Evolutionary conservation across 2,113 vertebrate species (phyloP).

Genomic region (Lophochroa leadbeateri): DNA sequence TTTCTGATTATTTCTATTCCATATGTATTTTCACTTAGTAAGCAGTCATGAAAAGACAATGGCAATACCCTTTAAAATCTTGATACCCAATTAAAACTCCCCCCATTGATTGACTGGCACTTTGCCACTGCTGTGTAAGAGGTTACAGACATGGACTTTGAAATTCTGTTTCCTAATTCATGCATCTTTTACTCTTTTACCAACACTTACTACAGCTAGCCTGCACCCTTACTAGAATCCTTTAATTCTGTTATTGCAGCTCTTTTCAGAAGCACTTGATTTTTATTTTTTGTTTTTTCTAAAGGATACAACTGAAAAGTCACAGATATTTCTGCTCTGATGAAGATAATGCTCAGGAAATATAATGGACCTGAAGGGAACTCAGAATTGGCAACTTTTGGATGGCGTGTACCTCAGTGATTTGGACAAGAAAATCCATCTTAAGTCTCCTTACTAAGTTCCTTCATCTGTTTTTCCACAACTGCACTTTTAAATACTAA

Average conservation of each 20-base stretch:
- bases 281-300: background rate
- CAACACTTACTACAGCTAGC: background rate
- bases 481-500: background rate
- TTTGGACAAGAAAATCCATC: background rate
- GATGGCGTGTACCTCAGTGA: background rate
- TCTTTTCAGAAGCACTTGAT: background rate
- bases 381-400: background rate
- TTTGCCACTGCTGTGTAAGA: background rate
- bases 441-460: background rate
- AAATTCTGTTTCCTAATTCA: background rate
- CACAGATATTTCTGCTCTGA: background rate
- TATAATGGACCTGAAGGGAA: background rate
- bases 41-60: background rate
- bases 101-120: background rate
- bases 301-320: background rate
- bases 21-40: background rate
- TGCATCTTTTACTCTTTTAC: background rate
- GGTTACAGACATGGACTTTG: background rate
- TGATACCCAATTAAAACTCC: rapidly evolving
- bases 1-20: background rate
- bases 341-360: background rate
- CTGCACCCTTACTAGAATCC: background rate
- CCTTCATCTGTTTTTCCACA: background rate
- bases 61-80: background rate
- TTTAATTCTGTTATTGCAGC: background rate